phyloP scores from a whole-genome alignment of 2,113 vertebrate species.

The Calyptommatus sinebrachiatus region DNA sequence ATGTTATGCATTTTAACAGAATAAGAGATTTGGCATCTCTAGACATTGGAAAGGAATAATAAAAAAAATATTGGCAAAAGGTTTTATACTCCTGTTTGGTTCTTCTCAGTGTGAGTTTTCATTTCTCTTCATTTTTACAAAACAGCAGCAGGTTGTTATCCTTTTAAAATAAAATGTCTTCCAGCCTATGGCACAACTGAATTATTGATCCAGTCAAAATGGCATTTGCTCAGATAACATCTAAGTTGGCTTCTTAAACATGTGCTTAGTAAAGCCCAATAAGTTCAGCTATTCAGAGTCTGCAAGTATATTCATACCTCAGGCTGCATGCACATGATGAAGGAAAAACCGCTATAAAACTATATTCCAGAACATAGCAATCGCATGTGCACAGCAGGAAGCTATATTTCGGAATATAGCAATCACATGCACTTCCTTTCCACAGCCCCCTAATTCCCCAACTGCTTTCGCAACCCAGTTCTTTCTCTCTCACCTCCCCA shows the following conservation, averaged over 20 bases:
- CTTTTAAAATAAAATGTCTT: background rate
- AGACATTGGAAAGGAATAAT: slow-evolving; percentile 24
- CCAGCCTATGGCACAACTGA: background rate
- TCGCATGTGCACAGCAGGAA: too few relatives aligned
- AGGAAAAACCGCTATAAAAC: too few relatives aligned
- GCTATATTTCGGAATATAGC: too few relatives aligned
- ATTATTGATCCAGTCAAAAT: background rate
- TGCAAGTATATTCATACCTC: background rate
- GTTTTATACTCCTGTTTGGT: background rate
- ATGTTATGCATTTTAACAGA: slow-evolving; percentile 31
- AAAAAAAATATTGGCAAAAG: slow-evolving; percentile 17
- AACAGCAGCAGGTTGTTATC: background rate
- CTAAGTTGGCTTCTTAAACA: too few relatives aligned
- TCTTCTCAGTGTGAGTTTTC: background rate
- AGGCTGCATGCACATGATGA: too few relatives aligned
- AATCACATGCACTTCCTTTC: too few relatives aligned
- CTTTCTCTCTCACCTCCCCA: too few relatives aligned
- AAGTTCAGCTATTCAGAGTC: background rate
- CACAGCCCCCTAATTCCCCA: too few relatives aligned
- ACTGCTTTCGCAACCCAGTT: too few relatives aligned
- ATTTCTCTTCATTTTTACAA: background rate
- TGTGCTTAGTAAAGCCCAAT: background rate
- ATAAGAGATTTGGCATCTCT: slow-evolving; percentile 39
- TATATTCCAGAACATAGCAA: too few relatives aligned
- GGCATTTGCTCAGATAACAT: background rate